Conservation (phyloP, 2,797 vertebrate species). For the Picus viridis region DNA sequence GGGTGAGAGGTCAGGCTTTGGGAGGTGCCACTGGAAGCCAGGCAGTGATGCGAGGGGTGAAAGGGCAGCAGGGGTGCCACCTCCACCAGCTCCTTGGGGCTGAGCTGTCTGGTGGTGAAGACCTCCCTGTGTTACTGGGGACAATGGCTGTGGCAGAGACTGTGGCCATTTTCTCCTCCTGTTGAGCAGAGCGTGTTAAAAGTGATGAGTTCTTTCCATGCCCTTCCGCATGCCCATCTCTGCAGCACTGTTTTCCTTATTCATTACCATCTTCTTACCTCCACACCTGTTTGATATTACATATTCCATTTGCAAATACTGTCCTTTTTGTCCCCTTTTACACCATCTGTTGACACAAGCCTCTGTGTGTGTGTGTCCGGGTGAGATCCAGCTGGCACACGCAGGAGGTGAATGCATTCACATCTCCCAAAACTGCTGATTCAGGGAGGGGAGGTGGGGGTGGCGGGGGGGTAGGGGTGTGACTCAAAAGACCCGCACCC, state of each 20-base stretch:
- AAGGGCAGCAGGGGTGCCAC: not conserved
- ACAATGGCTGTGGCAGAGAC: not conserved
- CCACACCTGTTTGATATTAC: slow-evolving; percentile 66
- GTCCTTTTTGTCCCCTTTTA: slow-evolving; percentile 37
- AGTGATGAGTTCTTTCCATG: not conserved
- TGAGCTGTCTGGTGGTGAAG: not conserved
- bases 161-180: fast-evolving
- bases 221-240: not conserved
- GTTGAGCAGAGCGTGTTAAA: not conserved
- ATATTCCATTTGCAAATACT: slow-evolving; percentile 57
- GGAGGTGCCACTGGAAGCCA: not conserved
- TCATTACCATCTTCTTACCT: slow-evolving; percentile 31
- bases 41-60: fast-evolving
- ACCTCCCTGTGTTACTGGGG: not conserved
- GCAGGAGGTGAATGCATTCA: slow-evolving; percentile 55
- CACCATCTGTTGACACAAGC: slow-evolving; percentile 79
- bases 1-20: not conserved
- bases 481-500: not conserved
- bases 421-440: slow-evolving; percentile 69
- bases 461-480: not conserved
- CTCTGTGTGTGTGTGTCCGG: slow-evolving; percentile 36
- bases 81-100: fast-evolving
- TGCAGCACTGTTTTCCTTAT: not conserved
- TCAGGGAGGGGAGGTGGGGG: not conserved
- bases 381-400: slow-evolving; percentile 71